Evolutionary conservation across 2,888 invertebrate genomes (phyloP).

Genomic region (Mantis religiosa): DNA sequence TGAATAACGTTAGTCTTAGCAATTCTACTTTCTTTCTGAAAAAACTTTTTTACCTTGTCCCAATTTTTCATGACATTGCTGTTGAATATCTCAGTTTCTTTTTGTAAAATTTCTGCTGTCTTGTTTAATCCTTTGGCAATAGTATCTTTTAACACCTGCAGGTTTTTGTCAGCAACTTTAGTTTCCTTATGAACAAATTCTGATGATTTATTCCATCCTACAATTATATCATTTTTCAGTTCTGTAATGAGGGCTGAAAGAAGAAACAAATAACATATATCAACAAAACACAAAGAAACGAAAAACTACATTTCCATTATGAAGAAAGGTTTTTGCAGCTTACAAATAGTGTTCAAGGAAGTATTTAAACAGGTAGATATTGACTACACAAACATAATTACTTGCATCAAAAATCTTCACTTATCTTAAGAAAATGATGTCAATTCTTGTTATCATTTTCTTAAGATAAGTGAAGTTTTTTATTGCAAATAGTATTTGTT

Average conservation of each 20-base stretch:
- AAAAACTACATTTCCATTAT: no score
- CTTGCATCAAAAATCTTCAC: no score
- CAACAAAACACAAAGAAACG: no score
- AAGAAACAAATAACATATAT: not conserved
- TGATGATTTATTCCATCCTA: not conserved
- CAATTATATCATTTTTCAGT: not conserved
- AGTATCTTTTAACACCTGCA: not conserved
- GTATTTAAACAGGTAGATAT: no score
- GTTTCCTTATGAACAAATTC: not conserved
- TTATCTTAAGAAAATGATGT: no score
- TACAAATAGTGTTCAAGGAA: no score
- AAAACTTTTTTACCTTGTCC: not conserved
- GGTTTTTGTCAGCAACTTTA: not conserved
- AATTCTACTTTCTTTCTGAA: not conserved
- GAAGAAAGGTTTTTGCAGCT: no score
- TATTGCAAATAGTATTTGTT: no score
- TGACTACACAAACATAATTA: no score
- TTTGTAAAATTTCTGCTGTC: not conserved
- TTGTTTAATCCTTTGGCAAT: not conserved
- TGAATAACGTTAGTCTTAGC: not conserved
- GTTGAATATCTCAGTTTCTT: not conserved
- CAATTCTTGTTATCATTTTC: no score
- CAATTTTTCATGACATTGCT: not conserved
- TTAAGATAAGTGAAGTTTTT: no score
- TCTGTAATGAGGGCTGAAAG: not conserved